Evolutionary conservation across 2,797 vertebrate species (phyloP).

Genomic region (Urosaurus nigricauda): DNA sequence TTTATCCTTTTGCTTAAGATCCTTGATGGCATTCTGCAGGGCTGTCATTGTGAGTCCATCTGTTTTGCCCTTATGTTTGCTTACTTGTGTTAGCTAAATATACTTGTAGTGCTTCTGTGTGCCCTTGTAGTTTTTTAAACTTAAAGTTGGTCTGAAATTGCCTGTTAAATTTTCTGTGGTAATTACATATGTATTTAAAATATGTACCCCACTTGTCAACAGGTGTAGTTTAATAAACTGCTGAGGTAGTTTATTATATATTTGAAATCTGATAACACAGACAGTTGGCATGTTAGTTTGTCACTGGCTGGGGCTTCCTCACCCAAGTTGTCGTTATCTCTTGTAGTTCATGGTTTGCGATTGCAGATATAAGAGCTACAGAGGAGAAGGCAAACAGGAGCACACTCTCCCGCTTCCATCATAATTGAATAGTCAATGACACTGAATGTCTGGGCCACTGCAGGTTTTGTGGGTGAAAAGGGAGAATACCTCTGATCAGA

Average conservation of each 20-base stretch:
- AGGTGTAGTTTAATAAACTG: not conserved
- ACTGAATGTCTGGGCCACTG: not conserved
- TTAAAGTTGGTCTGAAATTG: conserved; percentile 19
- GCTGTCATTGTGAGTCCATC: conserved; percentile 80
- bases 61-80: conserved; percentile 47
- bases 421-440: not conserved
- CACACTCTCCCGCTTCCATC: not conserved
- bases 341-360: not conserved
- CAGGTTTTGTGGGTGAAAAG: not conserved
- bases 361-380: not conserved
- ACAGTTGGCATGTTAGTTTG: not conserved
- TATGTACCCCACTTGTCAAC: not conserved
- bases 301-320: not conserved
- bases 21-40: conserved; percentile 70
- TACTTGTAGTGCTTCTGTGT: not conserved
- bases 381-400: not conserved
- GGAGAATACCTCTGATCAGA: not conserved
- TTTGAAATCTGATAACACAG: not conserved
- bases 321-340: not conserved
- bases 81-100: conserved; percentile 46
- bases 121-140: conserved; percentile 8
- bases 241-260: not conserved
- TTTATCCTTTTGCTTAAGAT: conserved; percentile 73
- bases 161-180: not conserved
- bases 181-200: not conserved